Base-by-base conservation (phyloP, 64 coral and sea anemone genomes). In the Acropora yongei region DNA sequence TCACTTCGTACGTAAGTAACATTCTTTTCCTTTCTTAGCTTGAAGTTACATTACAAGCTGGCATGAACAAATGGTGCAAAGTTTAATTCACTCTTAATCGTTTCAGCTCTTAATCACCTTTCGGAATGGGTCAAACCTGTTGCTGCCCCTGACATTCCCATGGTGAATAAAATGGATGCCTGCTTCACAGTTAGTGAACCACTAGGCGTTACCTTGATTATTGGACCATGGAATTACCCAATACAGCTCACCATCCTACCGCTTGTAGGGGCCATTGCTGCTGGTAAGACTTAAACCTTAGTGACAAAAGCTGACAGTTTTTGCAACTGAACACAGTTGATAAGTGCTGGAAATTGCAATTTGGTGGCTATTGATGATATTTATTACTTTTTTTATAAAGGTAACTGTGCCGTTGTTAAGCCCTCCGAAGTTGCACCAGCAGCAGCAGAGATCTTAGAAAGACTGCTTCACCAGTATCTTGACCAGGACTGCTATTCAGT, bases 161-260 rank as follows among this genome's bases (percentile, higher is more conserved):
- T 97, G 17, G 45, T 93, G 18, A 57, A 88, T 39, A 97, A 94
- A 69, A 87, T 94, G 85, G 92, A 97, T 78, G 75, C 42, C 2
- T 75, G 55, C 57, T 87, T 78, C 7, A 78, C 90, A 49, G 30
- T 88, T 44, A 91, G 63, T 85, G 95, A 97, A 45, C 95, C 95
- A 1, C 51, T 97, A 61, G 95, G 95, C 8, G 47, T 94, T 42
- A 92, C 88, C 19, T 79, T 97, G 4, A 94, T 97, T 47, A 91
- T 97, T 20, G 89, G 95, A 87, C 92, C 95, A 61, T 97, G 95
- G 95, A 97, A 97, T 90, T 97, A 97, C 57, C 95, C 95, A 16
- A 79, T 97, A 30, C 95, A 97, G 18, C 45, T 97, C 47, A 73
- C 87, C 9, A 40, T 97, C 5, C 57, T 97, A 55, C 95, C 95